Conservation (phyloP, 64 coral and sea anemone genomes). For the Catalaphyllia jardinei region DNA sequence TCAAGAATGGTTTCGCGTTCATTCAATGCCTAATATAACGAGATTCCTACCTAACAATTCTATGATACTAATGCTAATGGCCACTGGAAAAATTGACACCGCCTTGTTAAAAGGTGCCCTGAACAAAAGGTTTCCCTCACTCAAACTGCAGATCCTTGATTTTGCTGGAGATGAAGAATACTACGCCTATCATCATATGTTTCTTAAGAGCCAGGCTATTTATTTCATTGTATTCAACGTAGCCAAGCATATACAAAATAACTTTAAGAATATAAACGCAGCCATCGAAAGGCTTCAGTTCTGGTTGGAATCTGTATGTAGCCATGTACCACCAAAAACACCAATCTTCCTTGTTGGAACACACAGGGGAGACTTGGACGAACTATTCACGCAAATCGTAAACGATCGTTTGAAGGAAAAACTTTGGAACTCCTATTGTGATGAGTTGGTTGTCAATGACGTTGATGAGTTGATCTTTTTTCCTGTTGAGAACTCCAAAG, state of each 20-base stretch:
- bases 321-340: slow-evolving; percentile 40
- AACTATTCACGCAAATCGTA: not conserved
- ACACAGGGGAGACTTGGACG: slow-evolving; percentile 29
- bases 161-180: slow-evolving; percentile 76
- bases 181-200: slow-evolving; percentile 63
- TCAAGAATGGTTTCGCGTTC: not conserved
- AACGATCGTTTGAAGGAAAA: slow-evolving; percentile 16
- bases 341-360: slow-evolving; percentile 77
- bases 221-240: slow-evolving; percentile 74
- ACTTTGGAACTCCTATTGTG: slow-evolving; percentile 43
- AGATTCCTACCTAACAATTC: too few species aligned
- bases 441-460: slow-evolving; percentile 47
- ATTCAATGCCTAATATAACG: too few species aligned
- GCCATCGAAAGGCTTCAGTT: slow-evolving; percentile 40
- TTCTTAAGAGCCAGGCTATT: slow-evolving; percentile 45
- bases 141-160: slow-evolving; percentile 68
- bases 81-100: too few species aligned
- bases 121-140: slow-evolving; percentile 14
- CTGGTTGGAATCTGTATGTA: slow-evolving; percentile 66
- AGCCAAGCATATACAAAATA: not conserved
- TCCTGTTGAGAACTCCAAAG: slow-evolving; percentile 53
- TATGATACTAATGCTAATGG: too few species aligned
- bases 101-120: slow-evolving; percentile 16
- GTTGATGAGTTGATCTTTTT: slow-evolving; percentile 46
- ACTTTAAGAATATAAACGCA: slow-evolving; percentile 5